A percentile compares a stretch with the other conserved stretches of the same genome.
These are phyloP conservation scores for Pollachius pollachius DNA, from an alignment of 2,113 vertebrate genomes.

Conservation along the genomic window DNA sequence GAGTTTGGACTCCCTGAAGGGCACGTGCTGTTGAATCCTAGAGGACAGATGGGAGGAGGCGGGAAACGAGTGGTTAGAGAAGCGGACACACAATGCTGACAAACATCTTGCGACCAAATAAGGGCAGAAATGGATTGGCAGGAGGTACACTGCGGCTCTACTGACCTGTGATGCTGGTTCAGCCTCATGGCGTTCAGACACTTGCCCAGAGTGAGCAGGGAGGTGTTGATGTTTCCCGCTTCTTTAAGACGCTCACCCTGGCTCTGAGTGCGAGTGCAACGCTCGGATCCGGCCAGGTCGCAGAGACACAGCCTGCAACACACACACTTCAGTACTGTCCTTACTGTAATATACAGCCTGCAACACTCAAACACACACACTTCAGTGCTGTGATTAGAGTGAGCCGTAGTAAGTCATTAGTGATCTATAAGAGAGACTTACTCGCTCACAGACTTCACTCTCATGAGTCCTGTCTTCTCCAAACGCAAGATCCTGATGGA, in stretches of 20 bases:
- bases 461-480: slow-evolving; percentile 71
- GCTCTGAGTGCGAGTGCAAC: slow-evolving; percentile 87
- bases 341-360: too few relatives aligned
- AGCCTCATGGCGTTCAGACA: slow-evolving; percentile 88
- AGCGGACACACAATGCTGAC: too few relatives aligned
- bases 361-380: too few relatives aligned
- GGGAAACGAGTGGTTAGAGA: too few relatives aligned
- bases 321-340: too few relatives aligned
- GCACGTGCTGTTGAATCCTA: slow-evolving; percentile 87
- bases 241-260: slow-evolving; percentile 91
- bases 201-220: slow-evolving; percentile 88
- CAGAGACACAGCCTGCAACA: slow-evolving; percentile 83
- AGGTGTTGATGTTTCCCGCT: slow-evolving; percentile 95
- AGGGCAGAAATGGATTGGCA: too few relatives aligned
- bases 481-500: slow-evolving; percentile 86
- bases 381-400: too few relatives aligned
- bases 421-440: slow-evolving; percentile 70
- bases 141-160: slow-evolving; percentile 56
- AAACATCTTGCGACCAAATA: too few relatives aligned
- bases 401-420: too few relatives aligned
- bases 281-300: slow-evolving; percentile 94
- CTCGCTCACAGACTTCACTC: slow-evolving; percentile 85
- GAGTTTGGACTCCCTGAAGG: slow-evolving; percentile 94
- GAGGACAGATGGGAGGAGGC: neutral
- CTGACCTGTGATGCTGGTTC: slow-evolving; percentile 84